Base-by-base conservation (phyloP, 2,888 invertebrate genomes). In the Eledona agricola region DNA sequence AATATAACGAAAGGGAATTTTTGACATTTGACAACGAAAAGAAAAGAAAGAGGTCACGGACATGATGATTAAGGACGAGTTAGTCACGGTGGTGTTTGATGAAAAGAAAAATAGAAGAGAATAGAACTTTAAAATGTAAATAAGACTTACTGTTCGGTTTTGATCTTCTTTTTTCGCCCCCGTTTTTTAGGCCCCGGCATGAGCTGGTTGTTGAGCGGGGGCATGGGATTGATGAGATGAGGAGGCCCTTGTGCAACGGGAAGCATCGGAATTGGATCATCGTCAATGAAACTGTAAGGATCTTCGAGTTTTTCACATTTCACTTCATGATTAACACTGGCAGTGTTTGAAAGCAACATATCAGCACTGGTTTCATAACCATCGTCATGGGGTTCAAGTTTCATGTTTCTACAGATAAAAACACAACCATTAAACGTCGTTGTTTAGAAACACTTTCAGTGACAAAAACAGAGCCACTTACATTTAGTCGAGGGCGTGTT, bases 231-330 rank as follows among this genome's bases (percentile, higher is more conserved):
- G 71, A 74, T 66, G 6, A 67, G 67, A 58, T 69, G 72, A 11
- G 70, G 69, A 52, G 55, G 64, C 55, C 60, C 59, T 56, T 69
- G 70, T 35, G 65, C 65, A 46, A 70, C 67, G 47, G 76, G 72
- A 62, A 76, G 66, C 75, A 77, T 76, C 17, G 76, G 75, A 66
- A 78, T 76, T 63, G 81, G 80, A 62, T 90, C 89, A 71, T 91
- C 91, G 73, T 90, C 89, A 58, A 92, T 90, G 77, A 92, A 93
- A 70, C 88, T 89, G 76, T 92, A 93, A 1, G 91, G 90, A 75
- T 91, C 91, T 65, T 88, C 87, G 71, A 71, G 70, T 63, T 77
- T 77, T 65, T 77, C 77, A 61, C 76, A 74, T 64, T 77, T 77
- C 34, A 76, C 72, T 51, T 74, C 72, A 60, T 73, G 74, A 66